These are phyloP conservation scores for Lonchura striata DNA, from an alignment of 2,113 vertebrate genomes.

Conservation along the genomic window DNA sequence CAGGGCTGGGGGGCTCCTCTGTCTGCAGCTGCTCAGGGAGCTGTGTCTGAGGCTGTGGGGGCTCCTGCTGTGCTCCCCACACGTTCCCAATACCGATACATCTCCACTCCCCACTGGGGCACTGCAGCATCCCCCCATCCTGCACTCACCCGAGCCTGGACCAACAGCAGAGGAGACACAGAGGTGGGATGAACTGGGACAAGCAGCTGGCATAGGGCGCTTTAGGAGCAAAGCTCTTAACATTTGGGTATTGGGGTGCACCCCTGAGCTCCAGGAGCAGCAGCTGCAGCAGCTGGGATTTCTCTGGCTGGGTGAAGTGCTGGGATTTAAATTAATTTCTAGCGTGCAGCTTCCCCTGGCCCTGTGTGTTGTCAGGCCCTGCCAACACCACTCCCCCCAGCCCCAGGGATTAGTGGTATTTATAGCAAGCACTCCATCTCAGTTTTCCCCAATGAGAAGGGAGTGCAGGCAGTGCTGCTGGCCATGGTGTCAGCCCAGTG, in stretches of 20 bases:
- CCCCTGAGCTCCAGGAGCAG: neutral
- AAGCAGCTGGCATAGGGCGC: accelerated
- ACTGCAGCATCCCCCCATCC: neutral
- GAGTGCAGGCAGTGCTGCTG: accelerated
- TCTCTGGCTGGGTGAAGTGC: neutral
- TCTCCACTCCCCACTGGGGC: neutral
- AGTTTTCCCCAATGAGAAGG: neutral
- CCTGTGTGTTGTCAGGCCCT: neutral
- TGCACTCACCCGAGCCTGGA: accelerated
- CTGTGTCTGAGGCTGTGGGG: neutral
- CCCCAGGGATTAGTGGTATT: neutral
- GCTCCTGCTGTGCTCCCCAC: neutral
- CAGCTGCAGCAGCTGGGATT: neutral
- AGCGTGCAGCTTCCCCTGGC: neutral
- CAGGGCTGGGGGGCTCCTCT: neutral
- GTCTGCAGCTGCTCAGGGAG: neutral
- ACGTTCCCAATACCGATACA: accelerated
- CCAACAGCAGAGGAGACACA: neutral
- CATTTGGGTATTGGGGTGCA: accelerated
- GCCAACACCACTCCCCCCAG: neutral
- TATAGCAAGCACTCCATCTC: neutral
- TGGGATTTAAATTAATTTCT: neutral
- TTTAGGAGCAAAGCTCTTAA: neutral
- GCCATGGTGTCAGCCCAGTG: neutral
- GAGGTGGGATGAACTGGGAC: neutral